Evolutionary conservation across 2,888 invertebrate species (phyloP).

Genomic region (Colostygia pectinataria): DNA sequence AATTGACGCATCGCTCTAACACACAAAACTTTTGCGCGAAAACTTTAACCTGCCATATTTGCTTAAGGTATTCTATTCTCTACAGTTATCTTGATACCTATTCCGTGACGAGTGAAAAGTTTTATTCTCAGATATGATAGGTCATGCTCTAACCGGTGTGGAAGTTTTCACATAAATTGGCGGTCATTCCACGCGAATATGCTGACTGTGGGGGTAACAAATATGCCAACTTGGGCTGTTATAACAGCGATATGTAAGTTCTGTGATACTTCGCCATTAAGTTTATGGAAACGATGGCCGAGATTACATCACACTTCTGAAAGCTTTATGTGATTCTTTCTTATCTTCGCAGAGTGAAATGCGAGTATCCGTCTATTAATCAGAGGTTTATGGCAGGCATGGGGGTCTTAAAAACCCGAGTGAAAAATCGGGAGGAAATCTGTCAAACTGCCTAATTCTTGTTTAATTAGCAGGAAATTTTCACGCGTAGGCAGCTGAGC

Average conservation of each 20-base stretch:
- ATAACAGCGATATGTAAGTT: constrained; percentile 83
- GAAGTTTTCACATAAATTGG: constrained; percentile 83
- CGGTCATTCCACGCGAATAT: constrained; percentile 83
- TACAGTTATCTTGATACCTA: constrained; percentile 55
- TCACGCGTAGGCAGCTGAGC: constrained; percentile 65
- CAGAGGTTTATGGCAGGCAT: constrained; percentile 64
- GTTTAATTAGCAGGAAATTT: constrained; percentile 77
- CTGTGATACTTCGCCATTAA: constrained; percentile 82
- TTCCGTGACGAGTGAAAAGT: constrained; percentile 79
- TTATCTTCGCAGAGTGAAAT: constrained; percentile 56
- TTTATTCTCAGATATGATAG: constrained; percentile 73
- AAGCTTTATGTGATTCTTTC: constrained; percentile 78
- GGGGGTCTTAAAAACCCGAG: constrained; percentile 44
- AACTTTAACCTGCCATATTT: constrained; percentile 80
- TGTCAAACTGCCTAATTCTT: constrained; percentile 78
- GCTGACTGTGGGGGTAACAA: constrained; percentile 82
- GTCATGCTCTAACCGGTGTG: constrained; percentile 75
- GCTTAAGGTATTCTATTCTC: constrained; percentile 72
- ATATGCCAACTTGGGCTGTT: constrained; percentile 82
- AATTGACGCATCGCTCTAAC: constrained; percentile 77
- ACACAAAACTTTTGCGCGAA: constrained; percentile 70
- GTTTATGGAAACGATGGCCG: constrained; percentile 79
- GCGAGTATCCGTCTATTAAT: constrained; percentile 59
- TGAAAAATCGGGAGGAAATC: constrained; percentile 70
- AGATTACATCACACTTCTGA: constrained; percentile 81